A percentile compares a stretch with the other conserved stretches of the same genome.
Evolutionary conservation across 1,140 invertebrate genomes (phyloP).

Genomic region (Hestina assimilis): DNA sequence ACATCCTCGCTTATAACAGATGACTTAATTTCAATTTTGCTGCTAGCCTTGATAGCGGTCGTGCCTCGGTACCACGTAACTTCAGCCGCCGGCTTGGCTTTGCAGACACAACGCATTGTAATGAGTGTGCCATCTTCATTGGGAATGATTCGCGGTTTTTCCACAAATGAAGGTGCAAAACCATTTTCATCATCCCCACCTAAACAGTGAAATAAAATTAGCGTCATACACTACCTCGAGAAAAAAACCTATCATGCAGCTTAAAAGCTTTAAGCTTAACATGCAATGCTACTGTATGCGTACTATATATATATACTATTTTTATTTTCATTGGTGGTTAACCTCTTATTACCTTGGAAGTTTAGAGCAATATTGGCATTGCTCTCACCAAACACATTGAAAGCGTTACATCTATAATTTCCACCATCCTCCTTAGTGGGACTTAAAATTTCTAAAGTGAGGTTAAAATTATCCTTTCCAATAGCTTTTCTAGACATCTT

Average conservation of each 20-base stretch:
- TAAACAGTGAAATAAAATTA: conserved; percentile 59
- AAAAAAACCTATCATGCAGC: conserved; percentile 55
- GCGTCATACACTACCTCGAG: not conserved
- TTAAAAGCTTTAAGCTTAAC: conserved; percentile 56
- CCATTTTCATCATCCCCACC: conserved; percentile 93
- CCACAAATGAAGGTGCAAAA: conserved; percentile 96
- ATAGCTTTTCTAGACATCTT: conserved; percentile 91
- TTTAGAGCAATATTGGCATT: conserved; percentile 99
- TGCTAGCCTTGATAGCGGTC: conserved; percentile 89
- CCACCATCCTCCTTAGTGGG: conserved; percentile 97
- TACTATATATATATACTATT: conserved; percentile 45
- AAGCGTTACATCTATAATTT: conserved; percentile 98
- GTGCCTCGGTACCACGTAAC: conserved; percentile 95
- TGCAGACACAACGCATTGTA: conserved; percentile 96
- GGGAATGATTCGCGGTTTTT: conserved; percentile 98
- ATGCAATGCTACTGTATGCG: conserved; percentile 75
- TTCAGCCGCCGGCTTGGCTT: conserved; percentile 93
- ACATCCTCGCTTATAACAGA: conserved; percentile 88
- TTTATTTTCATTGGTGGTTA: conserved; percentile 13
- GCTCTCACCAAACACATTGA: conserved; percentile 98
- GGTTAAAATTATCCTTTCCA: conserved; percentile 93
- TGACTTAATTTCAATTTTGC: conserved; percentile 91
- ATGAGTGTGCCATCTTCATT: conserved; percentile 97
- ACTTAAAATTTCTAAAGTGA: conserved; percentile 95
- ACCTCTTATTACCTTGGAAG: conserved; percentile 91